A percentile compares a stretch with the other conserved stretches of the same genome.
phyloP scores from a whole-genome alignment of 2,113 vertebrate species.

The Dipodomys ordii region DNA sequence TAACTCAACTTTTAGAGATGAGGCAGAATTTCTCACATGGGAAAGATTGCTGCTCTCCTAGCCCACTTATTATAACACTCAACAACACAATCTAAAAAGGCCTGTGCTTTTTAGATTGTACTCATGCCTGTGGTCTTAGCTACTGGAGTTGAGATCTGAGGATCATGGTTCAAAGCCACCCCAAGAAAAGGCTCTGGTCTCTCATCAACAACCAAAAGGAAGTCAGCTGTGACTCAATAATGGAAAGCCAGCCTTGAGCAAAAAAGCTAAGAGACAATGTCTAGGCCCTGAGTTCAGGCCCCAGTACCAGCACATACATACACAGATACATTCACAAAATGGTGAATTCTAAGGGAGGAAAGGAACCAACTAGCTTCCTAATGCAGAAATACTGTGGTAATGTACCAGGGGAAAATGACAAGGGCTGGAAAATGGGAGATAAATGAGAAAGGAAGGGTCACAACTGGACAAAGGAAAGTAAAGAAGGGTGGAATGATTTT shows the following conservation, averaged over 20 bases:
- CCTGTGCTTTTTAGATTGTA: too few species aligned
- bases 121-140: too few species aligned
- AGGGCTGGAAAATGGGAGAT: not conserved
- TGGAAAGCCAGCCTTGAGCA: too few species aligned
- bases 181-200: too few species aligned
- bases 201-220: too few species aligned
- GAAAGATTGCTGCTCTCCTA: not conserved
- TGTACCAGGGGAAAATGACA: not conserved
- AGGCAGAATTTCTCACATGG: fast-evolving
- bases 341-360: not conserved
- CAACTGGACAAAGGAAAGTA: not conserved
- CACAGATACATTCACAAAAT: not conserved
- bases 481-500: not conserved
- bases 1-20: not conserved
- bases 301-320: too few species aligned
- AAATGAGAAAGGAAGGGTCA: not conserved
- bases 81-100: not conserved
- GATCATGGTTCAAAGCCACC: too few species aligned
- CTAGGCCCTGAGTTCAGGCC: too few species aligned
- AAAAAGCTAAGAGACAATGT: too few species aligned
- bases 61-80: not conserved
- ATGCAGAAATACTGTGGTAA: not conserved
- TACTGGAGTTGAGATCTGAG: too few species aligned
- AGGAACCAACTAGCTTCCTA: not conserved
- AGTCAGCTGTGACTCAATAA: too few species aligned